Evolutionary conservation across 2,113 vertebrate species (phyloP).

Genomic region (Aspidoscelis tigris): DNA sequence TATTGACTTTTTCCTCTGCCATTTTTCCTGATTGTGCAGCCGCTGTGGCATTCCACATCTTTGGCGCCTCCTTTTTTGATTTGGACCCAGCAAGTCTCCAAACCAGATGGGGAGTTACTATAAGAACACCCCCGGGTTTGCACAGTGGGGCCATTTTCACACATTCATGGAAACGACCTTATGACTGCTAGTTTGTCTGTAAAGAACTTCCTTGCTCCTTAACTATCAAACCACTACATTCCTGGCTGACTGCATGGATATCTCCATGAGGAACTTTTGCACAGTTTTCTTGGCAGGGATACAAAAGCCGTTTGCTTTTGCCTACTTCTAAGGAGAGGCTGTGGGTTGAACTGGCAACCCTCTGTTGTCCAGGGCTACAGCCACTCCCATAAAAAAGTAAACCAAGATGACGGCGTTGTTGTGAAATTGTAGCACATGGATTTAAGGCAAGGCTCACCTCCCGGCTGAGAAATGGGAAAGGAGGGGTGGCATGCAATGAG

Average conservation of each 20-base stretch:
- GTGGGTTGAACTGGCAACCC: background rate
- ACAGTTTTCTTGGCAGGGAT: too few species aligned
- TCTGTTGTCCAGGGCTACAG: background rate
- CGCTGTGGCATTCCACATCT: background rate
- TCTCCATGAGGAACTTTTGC: too few species aligned
- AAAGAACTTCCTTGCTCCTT: too few species aligned
- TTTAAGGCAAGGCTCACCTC: conserved; percentile 26
- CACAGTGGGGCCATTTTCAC: background rate
- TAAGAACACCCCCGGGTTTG: background rate
- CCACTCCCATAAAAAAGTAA: conserved; percentile 22
- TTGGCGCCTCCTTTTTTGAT: background rate
- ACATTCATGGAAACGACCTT: background rate
- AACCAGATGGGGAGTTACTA: too few species aligned
- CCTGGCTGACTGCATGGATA: too few species aligned
- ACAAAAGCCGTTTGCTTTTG: too few species aligned
- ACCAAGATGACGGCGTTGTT: conserved; percentile 9
- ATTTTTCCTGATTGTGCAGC: background rate
- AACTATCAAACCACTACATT: too few species aligned
- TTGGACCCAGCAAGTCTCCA: background rate
- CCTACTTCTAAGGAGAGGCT: background rate
- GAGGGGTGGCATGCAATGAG: background rate
- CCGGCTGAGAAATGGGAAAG: background rate
- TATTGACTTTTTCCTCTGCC: background rate
- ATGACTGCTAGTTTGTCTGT: too few species aligned
- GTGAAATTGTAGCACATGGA: conserved; percentile 21